Evolutionary conservation across 92 coral and sea anemone genomes (phyloP).

Genomic region (Siderastrea radians): DNA sequence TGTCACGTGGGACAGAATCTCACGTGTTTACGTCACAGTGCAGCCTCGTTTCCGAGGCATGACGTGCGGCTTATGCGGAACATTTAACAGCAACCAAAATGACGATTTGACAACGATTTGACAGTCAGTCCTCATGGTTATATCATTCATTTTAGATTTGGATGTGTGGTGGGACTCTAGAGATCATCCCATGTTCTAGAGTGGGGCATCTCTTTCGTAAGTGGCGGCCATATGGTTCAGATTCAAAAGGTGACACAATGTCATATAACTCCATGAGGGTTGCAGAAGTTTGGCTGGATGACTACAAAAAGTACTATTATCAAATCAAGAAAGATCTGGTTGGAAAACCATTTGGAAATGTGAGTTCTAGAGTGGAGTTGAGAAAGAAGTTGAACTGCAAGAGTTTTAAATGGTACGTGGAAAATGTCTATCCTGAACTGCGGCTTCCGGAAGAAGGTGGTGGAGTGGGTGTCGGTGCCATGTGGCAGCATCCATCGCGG

Average conservation of each 20-base stretch:
- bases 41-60: conserved; percentile 74
- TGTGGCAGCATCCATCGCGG: conserved; percentile 57
- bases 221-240: conserved; percentile 94
- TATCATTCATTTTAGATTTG: conserved; percentile 69
- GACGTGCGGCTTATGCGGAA: conserved; percentile 93
- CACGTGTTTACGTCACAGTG: conserved; percentile 87
- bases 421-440: conserved; percentile 90
- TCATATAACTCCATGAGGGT: conserved; percentile 94
- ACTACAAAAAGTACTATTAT: conserved; percentile 90
- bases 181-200: conserved; percentile 95
- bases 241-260: conserved; percentile 88
- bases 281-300: conserved; percentile 99
- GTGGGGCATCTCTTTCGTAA: conserved; percentile 94
- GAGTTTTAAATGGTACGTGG: conserved; percentile 91
- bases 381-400: conserved; percentile 83
- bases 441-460: conserved; percentile 73
- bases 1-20: conserved; percentile 83
- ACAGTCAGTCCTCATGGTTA: not conserved
- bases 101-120: conserved; percentile 88
- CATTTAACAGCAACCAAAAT: conserved; percentile 86
- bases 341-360: conserved; percentile 82
- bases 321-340: conserved; percentile 66
- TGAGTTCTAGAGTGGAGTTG: conserved; percentile 80
- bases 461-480: conserved; percentile 30
- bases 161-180: conserved; percentile 97